Evolutionary conservation across 1,140 invertebrate species (phyloP).

Genomic region (Cydia pomonella): DNA sequence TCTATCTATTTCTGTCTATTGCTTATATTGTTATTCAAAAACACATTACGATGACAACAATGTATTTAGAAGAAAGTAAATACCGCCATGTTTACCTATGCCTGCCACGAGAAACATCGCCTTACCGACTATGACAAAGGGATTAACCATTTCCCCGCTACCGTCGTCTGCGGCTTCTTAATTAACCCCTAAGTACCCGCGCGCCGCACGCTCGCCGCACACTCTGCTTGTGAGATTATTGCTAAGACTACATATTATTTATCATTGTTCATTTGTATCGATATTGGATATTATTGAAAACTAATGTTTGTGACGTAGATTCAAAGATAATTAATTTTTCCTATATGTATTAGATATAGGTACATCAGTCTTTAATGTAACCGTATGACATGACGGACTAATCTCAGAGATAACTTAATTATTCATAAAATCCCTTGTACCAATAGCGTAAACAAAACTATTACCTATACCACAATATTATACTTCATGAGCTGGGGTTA

Average conservation of each 20-base stretch:
- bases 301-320: background rate
- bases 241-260: background rate
- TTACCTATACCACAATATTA: too few relatives aligned
- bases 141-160: conserved; percentile 22
- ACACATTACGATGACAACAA: background rate
- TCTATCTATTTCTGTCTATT: too few relatives aligned
- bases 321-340: background rate
- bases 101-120: background rate
- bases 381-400: too few relatives aligned
- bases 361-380: too few relatives aligned
- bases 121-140: conserved; percentile 29
- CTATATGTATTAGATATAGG: too few relatives aligned
- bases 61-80: background rate
- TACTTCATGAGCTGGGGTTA: too few relatives aligned
- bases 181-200: conserved; percentile 27
- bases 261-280: conserved; percentile 10
- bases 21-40: too few relatives aligned
- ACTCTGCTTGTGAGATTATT: conserved; percentile 12
- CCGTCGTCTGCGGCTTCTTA: conserved; percentile 22
- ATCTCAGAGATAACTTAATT: too few relatives aligned
- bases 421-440: too few relatives aligned
- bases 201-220: conserved; percentile 1
- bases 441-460: too few relatives aligned
- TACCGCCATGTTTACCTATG: background rate
- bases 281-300: background rate